phyloP scores from a whole-genome alignment of 2,113 vertebrate species.

The Cynocephalus volans region DNA sequence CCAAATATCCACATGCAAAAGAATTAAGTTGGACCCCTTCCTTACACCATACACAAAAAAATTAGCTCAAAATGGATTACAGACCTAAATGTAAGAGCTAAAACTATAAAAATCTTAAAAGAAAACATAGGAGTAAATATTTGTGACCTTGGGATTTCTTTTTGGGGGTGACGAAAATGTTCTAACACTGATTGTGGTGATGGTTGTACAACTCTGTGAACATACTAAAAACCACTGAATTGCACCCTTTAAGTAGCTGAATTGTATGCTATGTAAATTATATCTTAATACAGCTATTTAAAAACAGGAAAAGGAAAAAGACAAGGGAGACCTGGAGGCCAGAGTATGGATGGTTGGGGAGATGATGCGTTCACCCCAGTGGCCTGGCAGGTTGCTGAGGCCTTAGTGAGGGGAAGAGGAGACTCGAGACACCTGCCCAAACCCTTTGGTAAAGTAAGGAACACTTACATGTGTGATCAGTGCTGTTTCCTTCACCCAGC shows the following conservation, averaged over 20 bases:
- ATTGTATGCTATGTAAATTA: not conserved
- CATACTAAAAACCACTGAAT: not conserved
- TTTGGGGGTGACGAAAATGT: not conserved
- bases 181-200: not conserved
- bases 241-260: not conserved
- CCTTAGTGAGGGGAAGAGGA: not conserved
- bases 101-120: not conserved
- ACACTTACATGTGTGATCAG: fast-evolving
- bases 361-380: fast-evolving
- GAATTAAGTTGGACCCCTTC: not conserved
- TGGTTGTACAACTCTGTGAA: not conserved
- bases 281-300: not conserved
- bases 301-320: not conserved
- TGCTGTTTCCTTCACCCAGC: not conserved
- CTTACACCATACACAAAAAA: not conserved
- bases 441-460: not conserved
- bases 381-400: not conserved
- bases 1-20: not conserved
- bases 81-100: not conserved
- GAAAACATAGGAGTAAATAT: not conserved
- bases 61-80: not conserved
- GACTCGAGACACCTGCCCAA: fast-evolving
- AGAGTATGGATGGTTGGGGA: fast-evolving
- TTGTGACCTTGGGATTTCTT: not conserved
- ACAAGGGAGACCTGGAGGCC: not conserved